Evolutionary conservation across 2,797 vertebrate species (phyloP), one percentile per base, ranked within the genome.

Genomic region (Chelon labrosus): DNA sequence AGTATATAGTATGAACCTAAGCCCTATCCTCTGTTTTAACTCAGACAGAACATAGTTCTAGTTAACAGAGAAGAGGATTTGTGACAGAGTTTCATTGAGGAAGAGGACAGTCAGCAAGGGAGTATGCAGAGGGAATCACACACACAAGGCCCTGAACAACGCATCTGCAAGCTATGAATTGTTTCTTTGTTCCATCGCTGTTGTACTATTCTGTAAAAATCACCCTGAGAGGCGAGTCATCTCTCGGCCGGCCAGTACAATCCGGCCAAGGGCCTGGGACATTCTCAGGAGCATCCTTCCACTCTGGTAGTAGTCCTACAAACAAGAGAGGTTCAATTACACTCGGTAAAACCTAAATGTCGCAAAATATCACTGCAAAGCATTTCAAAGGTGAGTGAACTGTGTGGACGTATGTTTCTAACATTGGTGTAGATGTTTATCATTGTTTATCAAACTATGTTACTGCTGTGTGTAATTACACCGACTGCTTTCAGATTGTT

Each of bases 191-290:
- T 14, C 39, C 44, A 47, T 7, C 7, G 17, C n/a, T 47, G 1
- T 19, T n/a, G 7, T 47, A n/a, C 16, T 7, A 10, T n/a, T 46
- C 0, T 35, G 3, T 7, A 42, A 2, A 2, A 80, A 92, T 96
- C 92, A 99, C 98, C 98, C 98, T 42, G 98, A 95, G 69, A 99
- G 93, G 82, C 97, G 96, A n/a, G 96, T 97, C 98, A 99, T 98
- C 85, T 99, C 98, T 83, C 97, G 93, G 25, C 98, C 98, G 19
- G 98, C 98, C 61, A 99, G 92, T 14, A 99, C 98, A 63, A 99
- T 98, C 84, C 98, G 95, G 52, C 98, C 98, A 85, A 99, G 89
- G 47, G 98, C 98, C 85, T 99, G 98, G 61, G 98, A 98, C 98
- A 99, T 96, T 73, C 97, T 94, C 69, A 99, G 93, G 38, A 99